Evolutionary conservation across 2,113 vertebrate genomes (phyloP), one percentile per base, ranked within the genome.

Genomic region (Pteruthius melanotis): DNA sequence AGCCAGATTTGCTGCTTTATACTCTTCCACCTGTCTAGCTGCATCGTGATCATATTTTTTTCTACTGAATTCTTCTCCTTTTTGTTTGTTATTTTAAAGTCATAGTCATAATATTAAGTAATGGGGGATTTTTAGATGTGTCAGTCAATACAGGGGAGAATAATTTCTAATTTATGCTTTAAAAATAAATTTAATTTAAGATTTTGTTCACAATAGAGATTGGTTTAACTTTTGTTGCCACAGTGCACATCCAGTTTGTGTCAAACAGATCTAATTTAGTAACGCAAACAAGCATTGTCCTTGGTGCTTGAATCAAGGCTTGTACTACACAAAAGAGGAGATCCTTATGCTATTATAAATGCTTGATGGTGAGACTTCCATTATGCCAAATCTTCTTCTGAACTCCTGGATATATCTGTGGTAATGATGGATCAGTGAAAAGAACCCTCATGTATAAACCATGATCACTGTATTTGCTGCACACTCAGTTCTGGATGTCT

Each of bases 21-120:
- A 20, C 40, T 92, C 65, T 96, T 95, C 94, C 90, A 96, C 90
- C 92, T 93, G 94, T 87, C 90, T 81, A 64, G 71, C 71, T 93
- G 20, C 93, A 75, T 88, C 0, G 59, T 91, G 65, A 93, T 91
- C 70, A 76, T 50, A 26, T 10, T 76, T 71, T 39, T 92, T 61
- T 63, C 42, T 54, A 5, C 68, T 63, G 63, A 82, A 79, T 72
- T 93, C 0, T 87, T 87, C 64, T 78, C 23, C 22, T 72, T 86
- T 86, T 68, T 77, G n/a, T 83, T 69, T 86, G 35, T 57, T 66
- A 17, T 79, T 89, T 94, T 81, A 68, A 92, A 88, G 44, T 40
- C 40, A 28, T 70, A 83, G 59, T 59, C 22, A 53, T 80, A 56
- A 68, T 66, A 30, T 90, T 19, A 78, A 83, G 27, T 44, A 88